phyloP scores from a whole-genome alignment of 2,888 invertebrate genomes.

The Aporophyla nigra region DNA sequence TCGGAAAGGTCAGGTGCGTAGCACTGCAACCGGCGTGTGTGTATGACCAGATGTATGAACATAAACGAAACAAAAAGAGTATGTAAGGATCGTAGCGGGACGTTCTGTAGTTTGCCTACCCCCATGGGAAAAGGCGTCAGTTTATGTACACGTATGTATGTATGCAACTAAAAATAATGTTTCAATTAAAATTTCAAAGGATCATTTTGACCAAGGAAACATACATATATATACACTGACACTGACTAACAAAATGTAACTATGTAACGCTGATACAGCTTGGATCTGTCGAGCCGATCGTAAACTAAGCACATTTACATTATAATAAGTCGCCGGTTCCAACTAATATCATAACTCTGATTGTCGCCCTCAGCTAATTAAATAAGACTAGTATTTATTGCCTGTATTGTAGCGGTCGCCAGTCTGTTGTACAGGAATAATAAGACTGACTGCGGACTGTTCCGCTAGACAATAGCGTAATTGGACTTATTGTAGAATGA shows the following conservation, averaged over 20 bases:
- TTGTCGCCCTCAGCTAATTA: slow-evolving; percentile 48
- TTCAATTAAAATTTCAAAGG: not conserved
- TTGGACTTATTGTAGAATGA: not conserved
- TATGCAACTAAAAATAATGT: no score
- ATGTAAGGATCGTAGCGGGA: no score
- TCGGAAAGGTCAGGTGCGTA: no score
- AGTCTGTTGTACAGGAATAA: not conserved
- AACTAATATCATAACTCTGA: slow-evolving; percentile 49
- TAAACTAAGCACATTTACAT: slow-evolving; percentile 39
- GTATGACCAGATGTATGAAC: no score
- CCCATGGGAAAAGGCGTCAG: no score
- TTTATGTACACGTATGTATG: no score
- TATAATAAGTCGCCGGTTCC: slow-evolving; percentile 43
- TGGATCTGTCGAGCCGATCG: not conserved
- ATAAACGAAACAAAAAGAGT: no score
- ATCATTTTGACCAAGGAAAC: not conserved
- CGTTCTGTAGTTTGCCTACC: no score
- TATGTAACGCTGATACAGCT: not conserved
- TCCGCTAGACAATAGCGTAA: not conserved
- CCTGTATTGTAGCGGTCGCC: slow-evolving; percentile 10
- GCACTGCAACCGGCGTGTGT: no score
- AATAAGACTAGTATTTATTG: slow-evolving; percentile 53
- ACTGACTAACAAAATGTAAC: slow-evolving; percentile 21
- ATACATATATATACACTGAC: not conserved
- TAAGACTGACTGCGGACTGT: no score